Base-by-base conservation (phyloP, 2,797 vertebrate genomes). In the Chaetophractus vellerosus region DNA sequence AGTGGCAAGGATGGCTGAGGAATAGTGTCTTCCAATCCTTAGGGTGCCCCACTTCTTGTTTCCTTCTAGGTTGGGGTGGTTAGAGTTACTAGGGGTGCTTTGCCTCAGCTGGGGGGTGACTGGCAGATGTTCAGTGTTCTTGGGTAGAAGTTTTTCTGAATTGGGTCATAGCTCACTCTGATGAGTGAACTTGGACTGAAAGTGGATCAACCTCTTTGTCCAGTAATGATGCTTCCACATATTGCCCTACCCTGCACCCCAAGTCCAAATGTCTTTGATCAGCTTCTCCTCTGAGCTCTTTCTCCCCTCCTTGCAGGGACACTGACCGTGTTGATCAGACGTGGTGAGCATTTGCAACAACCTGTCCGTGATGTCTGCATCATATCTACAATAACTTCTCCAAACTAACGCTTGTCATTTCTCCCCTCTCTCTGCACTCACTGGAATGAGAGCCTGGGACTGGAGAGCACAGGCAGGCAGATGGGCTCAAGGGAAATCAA, bases 301-400 rank as follows among this genome's bases (percentile, higher is more conserved):
- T 99, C 98, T 99, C 98, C 98, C 99, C 98, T 99, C 99, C 99
- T 99, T 99, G 99, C 99, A 99, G 99, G 99, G 99, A 98, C 98
- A 98, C 98, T 98, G 99, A 99, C 98, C 98, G 98, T 98, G 98
- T 99, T 98, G 99, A 99, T 98, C 99, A 99, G 98, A 99, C 99
- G 98, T 99, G 99, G 99, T 99, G 99, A 99, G 99, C 99, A 99
- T 99, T 98, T 98, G 97, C 98, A 98, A 98, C 97, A 98, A 98
- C 97, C 97, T 98, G 94, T 93, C 96, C 96, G 92, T 97, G 98
- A 97, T 98, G 97, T 88, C 97, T 98, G 97, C 88, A 64, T 97
- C 88, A 64, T 97, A 97, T 88, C 96, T 97, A 76, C 68, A 93
- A 78, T 98, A 98, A 98, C 97, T 93, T 94, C 95, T 97, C 96